Percentiles rank a stretch among this genome's conserved stretches.
Conservation (phyloP, 2,888 invertebrate genomes). For the Phania funesta region DNA sequence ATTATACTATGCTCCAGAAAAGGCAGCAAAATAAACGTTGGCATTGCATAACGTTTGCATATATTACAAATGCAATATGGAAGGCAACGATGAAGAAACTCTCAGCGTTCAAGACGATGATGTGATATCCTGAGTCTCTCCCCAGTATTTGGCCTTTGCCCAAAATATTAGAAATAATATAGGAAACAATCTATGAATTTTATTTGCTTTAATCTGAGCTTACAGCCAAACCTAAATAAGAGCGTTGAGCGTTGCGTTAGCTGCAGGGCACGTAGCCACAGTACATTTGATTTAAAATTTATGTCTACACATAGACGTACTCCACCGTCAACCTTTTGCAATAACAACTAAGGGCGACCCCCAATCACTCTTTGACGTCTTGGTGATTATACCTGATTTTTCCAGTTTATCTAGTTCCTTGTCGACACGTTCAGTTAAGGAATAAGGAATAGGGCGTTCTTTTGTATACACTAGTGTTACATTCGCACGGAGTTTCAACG, state of each 20-base stretch:
- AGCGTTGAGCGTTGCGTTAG: too few relatives aligned
- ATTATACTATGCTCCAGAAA: neutral
- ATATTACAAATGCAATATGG: slow-evolving; percentile 3
- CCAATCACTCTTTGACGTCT: neutral
- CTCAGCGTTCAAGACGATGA: neutral
- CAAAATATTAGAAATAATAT: slow-evolving; percentile 27
- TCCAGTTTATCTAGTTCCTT: too few relatives aligned
- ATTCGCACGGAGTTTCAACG: neutral
- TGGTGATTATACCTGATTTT: too few relatives aligned
- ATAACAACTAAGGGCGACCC: neutral
- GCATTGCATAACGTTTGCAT: too few relatives aligned
- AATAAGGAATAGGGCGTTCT: too few relatives aligned
- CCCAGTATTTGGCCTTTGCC: slow-evolving; percentile 5
- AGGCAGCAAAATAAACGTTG: neutral
- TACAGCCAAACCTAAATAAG: too few relatives aligned
- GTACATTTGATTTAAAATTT: too few relatives aligned
- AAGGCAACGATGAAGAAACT: too few relatives aligned
- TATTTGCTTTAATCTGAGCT: neutral
- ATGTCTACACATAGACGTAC: neutral
- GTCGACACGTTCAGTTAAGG: too few relatives aligned
- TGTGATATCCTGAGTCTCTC: neutral
- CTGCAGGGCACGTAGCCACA: too few relatives aligned
- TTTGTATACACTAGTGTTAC: neutral
- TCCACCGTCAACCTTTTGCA: neutral
- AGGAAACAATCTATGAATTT: neutral